Evolutionary conservation across 2,113 vertebrate species (phyloP), one percentile per base, ranked within the genome.

Genomic region (Cryptoleucopteryx plumbea): DNA sequence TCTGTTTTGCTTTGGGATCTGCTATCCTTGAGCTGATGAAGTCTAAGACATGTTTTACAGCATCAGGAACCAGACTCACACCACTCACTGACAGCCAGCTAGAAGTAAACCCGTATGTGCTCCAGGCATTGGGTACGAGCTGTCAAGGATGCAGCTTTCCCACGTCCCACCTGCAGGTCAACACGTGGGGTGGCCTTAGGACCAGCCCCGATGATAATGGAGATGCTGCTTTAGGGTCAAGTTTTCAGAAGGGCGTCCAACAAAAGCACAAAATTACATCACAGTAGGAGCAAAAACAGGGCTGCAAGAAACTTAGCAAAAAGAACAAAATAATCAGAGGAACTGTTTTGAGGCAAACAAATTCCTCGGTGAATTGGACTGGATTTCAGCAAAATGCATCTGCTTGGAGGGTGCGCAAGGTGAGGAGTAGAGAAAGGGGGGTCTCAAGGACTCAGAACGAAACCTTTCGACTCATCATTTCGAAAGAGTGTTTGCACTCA

Each of bases 201-300:
- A 62, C 16, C 52, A 29, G 84, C 21, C 27, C 2, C 1, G 2
- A 4, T 0, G 20, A 23, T 8, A 53, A 52, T 0, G 0, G 58
- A 65, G 67, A 56, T 48, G 45, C 23, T 8, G 43, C 74, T 43
- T 68, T 11, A 58, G 42, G 55, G 22, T 7, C 31, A 65, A 8
- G 19, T 11, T 48, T 32, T 74, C 63, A 53, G 72, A 62, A 45
- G 13, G 16, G 6, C 0, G 0, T 16, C 31, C 55, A 32, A 50
- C 1, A 1, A 82, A 75, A 79, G 40, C 18, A 23, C 36, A 16
- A 27, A 74, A 50, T 48, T 36, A 42, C 42, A n/a, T 21, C 29
- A 14, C 17, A 11, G 32, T 2, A n/a, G 26, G 17, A 74, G 47
- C 52, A 42, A 55, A 70, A 45, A 7, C 2, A 19, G 23, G 18